Conservation (phyloP, 2,113 vertebrate species). For the Sakesphorus luctuosus region DNA sequence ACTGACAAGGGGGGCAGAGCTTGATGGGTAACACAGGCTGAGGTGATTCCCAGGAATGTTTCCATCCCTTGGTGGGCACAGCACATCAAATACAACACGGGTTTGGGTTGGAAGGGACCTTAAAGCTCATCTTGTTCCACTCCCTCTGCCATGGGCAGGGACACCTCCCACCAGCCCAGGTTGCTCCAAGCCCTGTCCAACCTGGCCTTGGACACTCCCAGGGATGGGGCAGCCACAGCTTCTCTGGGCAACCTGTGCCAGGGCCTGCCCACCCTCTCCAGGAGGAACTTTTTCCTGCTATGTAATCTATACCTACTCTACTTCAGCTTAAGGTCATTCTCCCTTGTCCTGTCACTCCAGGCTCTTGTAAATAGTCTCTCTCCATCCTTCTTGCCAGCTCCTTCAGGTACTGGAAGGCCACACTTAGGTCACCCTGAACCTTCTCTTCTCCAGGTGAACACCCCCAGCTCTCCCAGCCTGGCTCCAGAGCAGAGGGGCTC, state of each 20-base stretch:
- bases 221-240: background rate
- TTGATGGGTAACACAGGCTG: background rate
- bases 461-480: background rate
- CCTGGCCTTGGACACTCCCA: background rate
- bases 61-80: background rate
- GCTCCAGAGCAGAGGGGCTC: too few relatives aligned
- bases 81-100: background rate
- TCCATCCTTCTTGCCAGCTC: rapidly evolving
- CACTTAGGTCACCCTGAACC: rapidly evolving
- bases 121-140: background rate
- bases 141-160: background rate
- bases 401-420: background rate
- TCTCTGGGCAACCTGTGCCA: background rate
- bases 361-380: rapidly evolving
- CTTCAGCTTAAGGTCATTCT: background rate
- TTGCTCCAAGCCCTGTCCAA: rapidly evolving
- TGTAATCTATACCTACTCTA: background rate
- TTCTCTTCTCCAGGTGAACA: background rate
- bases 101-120: background rate
- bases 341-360: background rate
- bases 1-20: background rate
- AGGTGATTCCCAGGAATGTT: background rate
- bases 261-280: rapidly evolving
- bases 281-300: background rate
- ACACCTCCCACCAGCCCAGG: background rate